Conservation (phyloP, 2,797 vertebrate genomes). For the Spinibarbus caldwelli region DNA sequence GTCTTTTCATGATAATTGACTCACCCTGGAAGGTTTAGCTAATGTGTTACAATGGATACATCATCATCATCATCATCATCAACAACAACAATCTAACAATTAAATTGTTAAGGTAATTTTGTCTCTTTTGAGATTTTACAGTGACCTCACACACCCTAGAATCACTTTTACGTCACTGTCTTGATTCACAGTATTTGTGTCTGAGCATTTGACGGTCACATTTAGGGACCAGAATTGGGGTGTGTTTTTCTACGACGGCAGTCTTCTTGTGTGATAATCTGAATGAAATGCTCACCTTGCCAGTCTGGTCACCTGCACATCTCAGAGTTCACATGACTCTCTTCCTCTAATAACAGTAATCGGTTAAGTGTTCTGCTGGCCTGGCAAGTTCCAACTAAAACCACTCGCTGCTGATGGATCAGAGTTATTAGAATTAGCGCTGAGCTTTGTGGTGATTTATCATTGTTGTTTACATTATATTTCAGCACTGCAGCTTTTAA, state of each 20-base stretch:
- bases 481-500: constrained; percentile 35
- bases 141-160: constrained; percentile 12
- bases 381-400: constrained; percentile 29
- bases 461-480: constrained; percentile 22
- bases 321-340: constrained; percentile 19
- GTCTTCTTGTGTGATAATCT: neutral
- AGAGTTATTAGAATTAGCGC: constrained; percentile 27
- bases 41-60: neutral
- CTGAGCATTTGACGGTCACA: neutral
- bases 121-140: neutral
- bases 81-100: neutral
- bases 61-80: neutral
- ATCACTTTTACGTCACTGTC: neutral
- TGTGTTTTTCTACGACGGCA: constrained; percentile 10
- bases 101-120: neutral
- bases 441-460: constrained; percentile 21
- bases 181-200: neutral
- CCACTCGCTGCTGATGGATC: constrained; percentile 27
- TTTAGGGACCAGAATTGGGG: neutral
- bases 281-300: constrained; percentile 17
- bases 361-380: constrained; percentile 19
- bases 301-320: neutral
- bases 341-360: constrained; percentile 29
- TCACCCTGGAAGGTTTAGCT: neutral
- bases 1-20: neutral